Percentiles rank a stretch among this genome's conserved stretches.
phyloP scores from a whole-genome alignment of 2,888 invertebrate genomes.

The Oscheius sp. region DNA sequence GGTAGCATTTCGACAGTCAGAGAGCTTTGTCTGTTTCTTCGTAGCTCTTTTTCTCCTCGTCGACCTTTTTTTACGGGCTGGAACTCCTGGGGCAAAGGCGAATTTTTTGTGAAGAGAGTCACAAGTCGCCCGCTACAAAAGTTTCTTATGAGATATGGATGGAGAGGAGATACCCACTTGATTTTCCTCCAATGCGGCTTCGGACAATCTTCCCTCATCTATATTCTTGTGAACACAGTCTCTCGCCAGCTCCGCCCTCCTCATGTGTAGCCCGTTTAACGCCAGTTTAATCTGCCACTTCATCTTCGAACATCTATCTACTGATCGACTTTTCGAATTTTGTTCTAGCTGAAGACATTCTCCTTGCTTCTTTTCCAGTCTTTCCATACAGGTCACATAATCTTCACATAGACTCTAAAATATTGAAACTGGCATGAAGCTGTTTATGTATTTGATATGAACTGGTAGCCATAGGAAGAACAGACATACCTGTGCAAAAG shows the following conservation, averaged over 20 bases:
- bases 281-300: conserved; percentile 49
- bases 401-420: conserved; percentile 40
- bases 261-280: conserved; percentile 48
- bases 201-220: conserved; percentile 33
- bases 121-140: conserved; percentile 14
- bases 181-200: conserved; percentile 18
- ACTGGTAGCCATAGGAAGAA: too few relatives aligned
- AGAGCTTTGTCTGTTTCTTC: conserved; percentile 27
- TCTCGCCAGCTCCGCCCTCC: conserved; percentile 37
- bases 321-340: conserved; percentile 27
- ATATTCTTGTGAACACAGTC: conserved; percentile 43
- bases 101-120: conserved; percentile 23
- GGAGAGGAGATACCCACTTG: neutral
- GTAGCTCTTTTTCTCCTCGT: neutral
- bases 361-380: conserved; percentile 44
- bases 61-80: conserved; percentile 13
- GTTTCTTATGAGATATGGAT: neutral
- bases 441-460: too few relatives aligned
- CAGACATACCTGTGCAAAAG: conserved; percentile 24
- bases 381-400: conserved; percentile 49
- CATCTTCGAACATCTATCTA: conserved; percentile 34
- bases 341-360: conserved; percentile 43
- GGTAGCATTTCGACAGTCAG: conserved; percentile 41
- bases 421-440: neutral
- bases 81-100: conserved; percentile 26